Conservation (phyloP, 2,888 invertebrate genomes). For the Cantharis lateralis region DNA sequence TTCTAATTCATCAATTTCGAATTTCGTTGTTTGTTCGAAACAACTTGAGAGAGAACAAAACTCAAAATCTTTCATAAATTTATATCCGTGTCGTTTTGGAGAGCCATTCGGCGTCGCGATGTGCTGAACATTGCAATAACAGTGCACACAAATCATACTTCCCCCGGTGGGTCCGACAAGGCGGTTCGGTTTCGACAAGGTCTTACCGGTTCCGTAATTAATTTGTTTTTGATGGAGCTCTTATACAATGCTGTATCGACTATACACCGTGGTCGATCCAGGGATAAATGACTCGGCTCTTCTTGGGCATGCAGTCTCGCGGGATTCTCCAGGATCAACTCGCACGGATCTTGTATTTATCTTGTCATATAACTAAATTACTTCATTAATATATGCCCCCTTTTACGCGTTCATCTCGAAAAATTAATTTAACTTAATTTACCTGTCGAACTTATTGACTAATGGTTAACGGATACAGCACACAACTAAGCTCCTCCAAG, state of each 20-base stretch:
- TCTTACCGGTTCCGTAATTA: conserved; percentile 53
- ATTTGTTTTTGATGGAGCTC: conserved; percentile 55
- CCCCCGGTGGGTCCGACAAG: conserved; percentile 48
- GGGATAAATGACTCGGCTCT: conserved; percentile 50
- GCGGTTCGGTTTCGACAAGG: conserved; percentile 52
- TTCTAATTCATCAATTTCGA: background rate
- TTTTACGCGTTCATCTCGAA: conserved; percentile 19
- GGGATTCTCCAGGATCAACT: conserved; percentile 50
- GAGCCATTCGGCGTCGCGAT: conserved; percentile 25
- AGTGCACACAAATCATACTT: conserved; percentile 50
- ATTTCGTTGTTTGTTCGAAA: background rate
- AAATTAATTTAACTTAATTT: conserved; percentile 30
- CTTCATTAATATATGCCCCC: conserved; percentile 42
- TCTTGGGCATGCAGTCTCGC: conserved; percentile 51
- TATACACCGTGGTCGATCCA: conserved; percentile 38
- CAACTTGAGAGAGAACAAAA: background rate
- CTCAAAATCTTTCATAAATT: conserved; percentile 14
- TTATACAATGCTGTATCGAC: conserved; percentile 30
- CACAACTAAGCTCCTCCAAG: background rate
- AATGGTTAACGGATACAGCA: conserved; percentile 9
- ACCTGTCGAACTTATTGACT: conserved; percentile 25
- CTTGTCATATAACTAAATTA: conserved; percentile 57
- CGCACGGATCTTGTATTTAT: conserved; percentile 53
- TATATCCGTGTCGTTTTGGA: conserved; percentile 22
- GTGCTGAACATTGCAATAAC: conserved; percentile 38